Conservation (phyloP, 2,113 vertebrate genomes). For the Rallus limicola region DNA sequence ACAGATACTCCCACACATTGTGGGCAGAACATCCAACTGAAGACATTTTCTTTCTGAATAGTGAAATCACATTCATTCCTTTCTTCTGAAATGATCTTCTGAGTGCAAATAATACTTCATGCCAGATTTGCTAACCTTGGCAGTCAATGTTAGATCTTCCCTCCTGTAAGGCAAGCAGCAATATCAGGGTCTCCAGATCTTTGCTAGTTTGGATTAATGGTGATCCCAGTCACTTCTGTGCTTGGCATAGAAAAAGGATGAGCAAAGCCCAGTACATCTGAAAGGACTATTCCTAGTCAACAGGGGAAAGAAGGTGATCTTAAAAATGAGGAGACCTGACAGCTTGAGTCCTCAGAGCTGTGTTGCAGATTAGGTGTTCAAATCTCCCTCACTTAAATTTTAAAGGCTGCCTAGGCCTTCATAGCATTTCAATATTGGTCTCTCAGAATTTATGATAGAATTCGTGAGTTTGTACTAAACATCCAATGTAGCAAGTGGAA, state of each 20-base stretch:
- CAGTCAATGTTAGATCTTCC: background rate
- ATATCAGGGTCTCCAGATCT: background rate
- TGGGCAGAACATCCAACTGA: background rate
- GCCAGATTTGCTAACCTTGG: background rate
- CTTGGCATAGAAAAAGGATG: background rate
- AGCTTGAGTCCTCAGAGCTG: background rate
- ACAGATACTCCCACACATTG: background rate
- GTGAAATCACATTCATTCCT: background rate
- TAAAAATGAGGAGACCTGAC: background rate
- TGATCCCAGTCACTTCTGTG: background rate
- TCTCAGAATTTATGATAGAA: background rate
- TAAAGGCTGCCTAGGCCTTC: background rate
- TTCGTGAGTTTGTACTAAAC: background rate
- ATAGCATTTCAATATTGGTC: background rate
- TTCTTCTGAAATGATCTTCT: background rate
- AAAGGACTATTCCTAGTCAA: background rate
- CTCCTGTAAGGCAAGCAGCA: background rate
- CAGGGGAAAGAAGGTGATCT: background rate
- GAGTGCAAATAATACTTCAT: background rate
- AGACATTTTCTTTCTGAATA: background rate
- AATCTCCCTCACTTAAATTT: background rate
- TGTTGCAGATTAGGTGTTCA: background rate
- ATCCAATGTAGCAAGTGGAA: background rate
- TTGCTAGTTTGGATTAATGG: background rate
- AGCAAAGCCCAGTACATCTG: background rate